Conservation (phyloP, 2,113 vertebrate species). For the Calidris pugnax region DNA sequence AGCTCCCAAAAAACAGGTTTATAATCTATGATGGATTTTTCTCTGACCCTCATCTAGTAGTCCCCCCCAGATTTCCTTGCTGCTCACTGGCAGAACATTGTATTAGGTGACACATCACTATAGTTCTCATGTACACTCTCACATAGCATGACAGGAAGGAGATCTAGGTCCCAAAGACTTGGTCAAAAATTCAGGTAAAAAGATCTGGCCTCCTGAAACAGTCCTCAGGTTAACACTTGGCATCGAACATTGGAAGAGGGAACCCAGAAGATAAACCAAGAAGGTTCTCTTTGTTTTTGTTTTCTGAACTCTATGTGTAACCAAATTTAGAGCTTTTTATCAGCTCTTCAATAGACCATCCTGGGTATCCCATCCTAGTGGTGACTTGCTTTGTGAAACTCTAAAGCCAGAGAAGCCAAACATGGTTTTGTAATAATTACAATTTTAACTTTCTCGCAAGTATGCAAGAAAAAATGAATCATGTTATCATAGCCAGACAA, state of each 20-base stretch:
- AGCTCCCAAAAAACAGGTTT: not conserved
- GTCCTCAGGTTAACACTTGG: not conserved
- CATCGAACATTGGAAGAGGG: not conserved
- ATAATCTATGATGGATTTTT: not conserved
- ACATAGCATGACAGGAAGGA: not conserved
- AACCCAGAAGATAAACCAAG: not conserved
- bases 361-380: not conserved
- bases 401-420: not conserved
- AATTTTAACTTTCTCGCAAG: not conserved
- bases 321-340: not conserved
- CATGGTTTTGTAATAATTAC: not conserved
- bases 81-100: not conserved
- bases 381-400: not conserved
- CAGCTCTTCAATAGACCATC: not conserved
- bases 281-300: not conserved
- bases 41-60: not conserved
- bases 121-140: not conserved
- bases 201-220: not conserved
- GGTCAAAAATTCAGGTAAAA: not conserved
- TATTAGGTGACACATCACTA: not conserved
- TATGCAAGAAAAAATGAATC: not conserved
- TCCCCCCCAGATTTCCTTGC: not conserved
- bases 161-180: not conserved
- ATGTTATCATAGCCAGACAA: not conserved
- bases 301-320: not conserved